Evolutionary conservation across 1,140 invertebrate genomes (phyloP).

Genomic region (Ceratosolen fusciceps): DNA sequence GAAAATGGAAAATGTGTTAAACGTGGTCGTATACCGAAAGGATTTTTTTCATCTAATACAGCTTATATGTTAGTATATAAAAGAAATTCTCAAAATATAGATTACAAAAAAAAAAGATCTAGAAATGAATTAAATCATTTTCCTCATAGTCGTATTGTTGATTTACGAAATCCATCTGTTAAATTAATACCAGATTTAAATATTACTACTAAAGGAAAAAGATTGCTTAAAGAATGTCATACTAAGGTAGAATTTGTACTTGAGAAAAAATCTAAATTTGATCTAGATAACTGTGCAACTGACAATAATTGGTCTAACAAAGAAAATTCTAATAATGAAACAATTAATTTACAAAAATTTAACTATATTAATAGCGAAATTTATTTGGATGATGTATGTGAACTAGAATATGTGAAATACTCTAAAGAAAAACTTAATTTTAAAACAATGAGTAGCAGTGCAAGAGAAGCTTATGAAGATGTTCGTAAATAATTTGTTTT

Average conservation of each 20-base stretch:
- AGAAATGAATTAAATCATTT: conserved; percentile 21
- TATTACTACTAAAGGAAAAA: conserved; percentile 9
- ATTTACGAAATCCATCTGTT: conserved; percentile 38
- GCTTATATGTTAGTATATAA: conserved; percentile 81
- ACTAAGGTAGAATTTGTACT: not conserved
- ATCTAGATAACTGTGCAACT: not conserved
- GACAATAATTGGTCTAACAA: conserved; percentile 26
- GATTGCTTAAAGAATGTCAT: conserved; percentile 22
- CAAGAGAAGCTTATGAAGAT: conserved; percentile 65
- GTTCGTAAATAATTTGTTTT: conserved; percentile 50
- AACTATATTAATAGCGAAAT: conserved; percentile 11
- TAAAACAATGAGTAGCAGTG: conserved; percentile 63
- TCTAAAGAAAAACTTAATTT: conserved; percentile 47
- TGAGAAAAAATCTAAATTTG: conserved; percentile 44
- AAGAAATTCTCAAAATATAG: conserved; percentile 41
- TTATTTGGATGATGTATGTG: not conserved
- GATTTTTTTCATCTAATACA: conserved; percentile 72
- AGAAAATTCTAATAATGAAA: conserved; percentile 36
- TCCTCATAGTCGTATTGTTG: conserved; percentile 14
- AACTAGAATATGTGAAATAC: not conserved
- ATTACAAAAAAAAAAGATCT: conserved; percentile 20
- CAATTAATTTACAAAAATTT: conserved; percentile 14
- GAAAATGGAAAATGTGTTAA: conserved; percentile 67
- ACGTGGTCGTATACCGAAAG: conserved; percentile 68
- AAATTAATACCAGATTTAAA: conserved; percentile 28